phyloP scores from a whole-genome alignment of 1,140 invertebrate genomes.

The Rhagoletis zephyria region DNA sequence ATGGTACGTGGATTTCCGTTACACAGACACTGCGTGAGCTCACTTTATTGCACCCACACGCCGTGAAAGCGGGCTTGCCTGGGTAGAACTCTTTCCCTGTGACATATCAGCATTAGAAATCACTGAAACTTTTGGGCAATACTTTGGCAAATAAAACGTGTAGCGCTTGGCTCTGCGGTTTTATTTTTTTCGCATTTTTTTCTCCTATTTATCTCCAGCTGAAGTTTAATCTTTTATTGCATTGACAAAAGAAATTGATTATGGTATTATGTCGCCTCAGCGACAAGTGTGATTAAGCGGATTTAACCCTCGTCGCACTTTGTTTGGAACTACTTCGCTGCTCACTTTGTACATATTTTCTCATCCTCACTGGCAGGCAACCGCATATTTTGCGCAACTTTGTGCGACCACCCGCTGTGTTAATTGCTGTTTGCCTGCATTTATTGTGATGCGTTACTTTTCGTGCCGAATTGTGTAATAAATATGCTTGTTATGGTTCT shows the following conservation, averaged over 20 bases:
- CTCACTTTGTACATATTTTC: neutral
- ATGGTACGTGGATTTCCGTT: neutral
- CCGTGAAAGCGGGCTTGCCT: neutral
- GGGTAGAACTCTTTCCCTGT: neutral
- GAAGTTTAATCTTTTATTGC: slow-evolving; percentile 43
- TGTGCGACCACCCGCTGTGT: neutral
- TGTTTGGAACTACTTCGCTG: neutral
- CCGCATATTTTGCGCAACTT: neutral
- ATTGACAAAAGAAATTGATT: slow-evolving; percentile 50
- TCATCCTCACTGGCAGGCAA: neutral
- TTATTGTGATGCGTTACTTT: slow-evolving; percentile 2
- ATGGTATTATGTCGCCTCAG: slow-evolving; percentile 51
- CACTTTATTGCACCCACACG: slow-evolving; percentile 24
- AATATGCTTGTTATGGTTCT: too few relatives aligned
- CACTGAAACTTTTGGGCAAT: neutral
- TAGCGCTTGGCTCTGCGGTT: neutral
- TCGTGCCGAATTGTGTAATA: too few relatives aligned
- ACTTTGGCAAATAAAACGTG: neutral
- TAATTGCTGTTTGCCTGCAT: slow-evolving; percentile 36
- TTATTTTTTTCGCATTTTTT: neutral
- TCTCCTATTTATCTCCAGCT: neutral
- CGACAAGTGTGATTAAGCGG: slow-evolving; percentile 45
- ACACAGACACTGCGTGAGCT: slow-evolving; percentile 35
- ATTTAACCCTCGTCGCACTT: slow-evolving; percentile 29
- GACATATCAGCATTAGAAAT: slow-evolving; percentile 8